Conservation (phyloP, 2,888 invertebrate species). For the Protophormia terraenovae region DNA sequence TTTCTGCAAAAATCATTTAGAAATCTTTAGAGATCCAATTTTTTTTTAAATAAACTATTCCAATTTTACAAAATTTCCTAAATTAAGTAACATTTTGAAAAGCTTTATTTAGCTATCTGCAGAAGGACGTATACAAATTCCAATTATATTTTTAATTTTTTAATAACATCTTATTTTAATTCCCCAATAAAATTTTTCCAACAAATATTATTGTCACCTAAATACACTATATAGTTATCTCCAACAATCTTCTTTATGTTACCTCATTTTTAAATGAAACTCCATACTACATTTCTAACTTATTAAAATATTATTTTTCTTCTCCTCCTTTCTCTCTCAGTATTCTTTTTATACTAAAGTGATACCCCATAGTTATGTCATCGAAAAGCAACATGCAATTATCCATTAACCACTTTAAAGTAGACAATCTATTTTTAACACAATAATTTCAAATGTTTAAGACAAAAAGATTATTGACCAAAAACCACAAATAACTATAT, state of each 20-base stretch:
- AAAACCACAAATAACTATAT: constrained; percentile 54
- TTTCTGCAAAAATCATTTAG: too few relatives aligned
- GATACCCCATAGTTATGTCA: constrained; percentile 49
- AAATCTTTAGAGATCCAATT: too few relatives aligned
- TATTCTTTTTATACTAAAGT: neutral
- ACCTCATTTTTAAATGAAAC: neutral
- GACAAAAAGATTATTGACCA: constrained; percentile 31
- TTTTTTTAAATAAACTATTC: too few relatives aligned
- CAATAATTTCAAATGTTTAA: constrained; percentile 46
- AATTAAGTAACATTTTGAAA: too few relatives aligned
- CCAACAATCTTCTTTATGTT: neutral
- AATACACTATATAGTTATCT: neutral
- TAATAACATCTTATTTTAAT: too few relatives aligned
- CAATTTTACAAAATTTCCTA: too few relatives aligned
- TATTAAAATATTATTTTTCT: neutral
- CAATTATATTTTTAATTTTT: too few relatives aligned
- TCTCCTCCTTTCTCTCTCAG: neutral
- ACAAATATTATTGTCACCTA: neutral
- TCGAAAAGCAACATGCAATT: constrained; percentile 44
- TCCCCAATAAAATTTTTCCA: neutral
- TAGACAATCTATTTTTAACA: constrained; percentile 42
- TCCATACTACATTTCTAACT: too few relatives aligned
- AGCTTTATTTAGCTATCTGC: too few relatives aligned
- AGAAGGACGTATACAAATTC: too few relatives aligned
- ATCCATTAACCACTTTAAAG: constrained; percentile 42